Evolutionary conservation across 2,888 invertebrate genomes (phyloP), one percentile per base, ranked within the genome.

Genomic region (Azorinus chamasolen): DNA sequence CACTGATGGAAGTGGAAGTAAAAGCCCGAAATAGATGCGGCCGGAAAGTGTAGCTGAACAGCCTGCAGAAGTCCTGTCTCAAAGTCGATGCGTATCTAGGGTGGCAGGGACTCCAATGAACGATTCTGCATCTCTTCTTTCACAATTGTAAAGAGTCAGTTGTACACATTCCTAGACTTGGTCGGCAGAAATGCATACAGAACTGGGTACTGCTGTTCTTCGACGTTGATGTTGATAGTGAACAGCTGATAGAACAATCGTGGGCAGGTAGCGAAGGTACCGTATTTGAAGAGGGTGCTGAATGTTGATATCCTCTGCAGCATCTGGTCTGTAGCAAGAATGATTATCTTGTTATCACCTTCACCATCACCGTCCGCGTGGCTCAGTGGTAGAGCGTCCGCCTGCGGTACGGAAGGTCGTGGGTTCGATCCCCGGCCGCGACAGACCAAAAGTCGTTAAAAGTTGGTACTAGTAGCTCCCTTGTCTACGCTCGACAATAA

Each of bases 1-100:
- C 55, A 55, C 41, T 55, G 55, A 20, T 55, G 53, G 32, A 55
- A 55, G 39, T 55, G 55, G 55, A 55, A 39, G 55, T 39, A 55
- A 39, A 10, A 39, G 39, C 55, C 41, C 12, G 55, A 55, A 14
- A 55, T 55, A 8, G 55, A 20, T 12, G 55, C 39, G 14, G 12
- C 12, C 14, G 55, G 55, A 39, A 55, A 55, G 39, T 55, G 54
- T 25, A 54, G 18, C 14, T 54, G 6, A 5, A 54, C 37, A n/a
- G 54, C 10, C 54, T 25, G 54, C 37, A 54, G 25, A 12, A 32
- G 32, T 8, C n/a, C 32, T 18, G 6, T 16, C 55, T 55, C 39
- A 22, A 55, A 55, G 39, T 55, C 37, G n/a, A 39, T 55, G 18
- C 32, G 18, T 55, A 55, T 20, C 20, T 39, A 20, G 5, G 55